Percentiles rank a stretch among this genome's conserved stretches.
Conservation (phyloP, 2,113 vertebrate genomes). For the Piprites chloris region DNA sequence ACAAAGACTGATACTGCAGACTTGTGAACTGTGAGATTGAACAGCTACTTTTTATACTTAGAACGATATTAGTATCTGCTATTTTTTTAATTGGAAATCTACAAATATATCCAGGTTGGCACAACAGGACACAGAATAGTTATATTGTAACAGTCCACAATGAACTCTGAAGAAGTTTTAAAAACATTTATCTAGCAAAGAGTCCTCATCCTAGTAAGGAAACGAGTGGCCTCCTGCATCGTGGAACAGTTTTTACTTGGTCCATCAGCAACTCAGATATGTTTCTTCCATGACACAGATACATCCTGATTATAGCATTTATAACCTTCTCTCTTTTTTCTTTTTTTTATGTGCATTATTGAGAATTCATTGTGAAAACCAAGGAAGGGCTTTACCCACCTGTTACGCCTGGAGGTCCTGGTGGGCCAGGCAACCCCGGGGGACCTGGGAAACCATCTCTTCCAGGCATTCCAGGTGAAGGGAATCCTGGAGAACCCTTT, state of each 20-base stretch:
- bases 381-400: conserved; percentile 30
- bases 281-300: not conserved
- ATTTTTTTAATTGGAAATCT: not conserved
- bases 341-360: not conserved
- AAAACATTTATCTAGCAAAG: not conserved
- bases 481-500: conserved; percentile 78
- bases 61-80: not conserved
- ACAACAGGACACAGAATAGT: not conserved
- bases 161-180: not conserved
- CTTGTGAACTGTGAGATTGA: not conserved
- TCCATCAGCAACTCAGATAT: not conserved
- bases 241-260: not conserved
- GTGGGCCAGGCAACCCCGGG: conserved; percentile 79
- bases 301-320: not conserved
- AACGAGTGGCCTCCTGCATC: not conserved
- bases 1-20: not conserved
- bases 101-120: not conserved
- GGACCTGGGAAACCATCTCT: conserved; percentile 74
- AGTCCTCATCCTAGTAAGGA: not conserved
- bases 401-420: conserved; percentile 75
- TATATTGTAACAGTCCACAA: not conserved
- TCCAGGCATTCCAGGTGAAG: conserved; percentile 82
- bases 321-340: not conserved
- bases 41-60: not conserved
- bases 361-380: not conserved